Evolutionary conservation across 2,797 vertebrate genomes (phyloP).

Genomic region (Molothrus aeneus): DNA sequence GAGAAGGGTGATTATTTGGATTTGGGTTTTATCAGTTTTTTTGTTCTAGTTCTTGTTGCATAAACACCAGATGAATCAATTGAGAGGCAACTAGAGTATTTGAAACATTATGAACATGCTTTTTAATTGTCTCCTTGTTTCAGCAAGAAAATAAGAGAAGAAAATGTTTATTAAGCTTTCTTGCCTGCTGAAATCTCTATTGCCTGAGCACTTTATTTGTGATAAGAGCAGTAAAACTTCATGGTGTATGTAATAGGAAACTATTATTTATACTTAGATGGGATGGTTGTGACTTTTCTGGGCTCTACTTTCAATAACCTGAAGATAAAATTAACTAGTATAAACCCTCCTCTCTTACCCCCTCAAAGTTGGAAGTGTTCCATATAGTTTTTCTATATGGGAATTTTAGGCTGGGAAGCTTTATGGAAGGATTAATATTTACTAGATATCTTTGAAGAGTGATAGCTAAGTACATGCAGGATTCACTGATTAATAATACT

Average conservation of each 20-base stretch:
- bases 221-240: not conserved
- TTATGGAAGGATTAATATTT: not conserved
- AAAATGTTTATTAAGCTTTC: not conserved
- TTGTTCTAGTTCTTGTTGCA: not conserved
- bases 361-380: not conserved
- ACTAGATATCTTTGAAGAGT: not conserved
- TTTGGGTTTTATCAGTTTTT: not conserved
- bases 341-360: not conserved
- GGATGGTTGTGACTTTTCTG: not conserved
- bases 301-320: not conserved
- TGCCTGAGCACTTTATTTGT: not conserved
- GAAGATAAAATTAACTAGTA: not conserved
- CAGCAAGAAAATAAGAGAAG: not conserved
- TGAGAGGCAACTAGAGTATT: not conserved
- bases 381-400: not conserved
- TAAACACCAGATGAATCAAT: constrained; percentile 6
- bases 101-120: not conserved
- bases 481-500: not conserved
- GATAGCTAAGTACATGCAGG: not conserved
- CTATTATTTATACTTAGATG: not conserved
- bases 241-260: not conserved
- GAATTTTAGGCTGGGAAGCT: not conserved
- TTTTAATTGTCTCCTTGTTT: constrained; percentile 23
- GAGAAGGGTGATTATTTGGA: not conserved
- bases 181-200: not conserved